Conservation (phyloP, 2,113 vertebrate genomes). For the Epinephelus fuscoguttatus region DNA sequence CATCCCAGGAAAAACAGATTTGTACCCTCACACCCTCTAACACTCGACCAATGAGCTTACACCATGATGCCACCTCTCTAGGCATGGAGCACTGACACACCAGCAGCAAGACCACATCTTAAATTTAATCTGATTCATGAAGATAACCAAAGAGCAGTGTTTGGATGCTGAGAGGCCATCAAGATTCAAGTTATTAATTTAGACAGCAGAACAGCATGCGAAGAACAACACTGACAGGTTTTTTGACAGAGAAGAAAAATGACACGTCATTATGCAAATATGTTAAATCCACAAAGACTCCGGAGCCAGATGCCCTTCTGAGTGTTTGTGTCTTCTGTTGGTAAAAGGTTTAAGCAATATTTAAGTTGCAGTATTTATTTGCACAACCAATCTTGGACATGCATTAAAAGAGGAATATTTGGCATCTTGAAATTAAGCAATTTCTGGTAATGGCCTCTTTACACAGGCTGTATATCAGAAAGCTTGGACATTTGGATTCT, state of each 20-base stretch:
- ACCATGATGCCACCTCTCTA: no score
- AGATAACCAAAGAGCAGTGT: neutral
- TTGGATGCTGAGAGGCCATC: neutral
- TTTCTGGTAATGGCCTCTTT: no score
- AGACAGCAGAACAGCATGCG: neutral
- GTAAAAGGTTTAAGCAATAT: neutral
- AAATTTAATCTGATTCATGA: neutral
- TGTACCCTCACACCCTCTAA: no score
- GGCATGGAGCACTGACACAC: no score
- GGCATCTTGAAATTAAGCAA: neutral
- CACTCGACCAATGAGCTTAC: no score
- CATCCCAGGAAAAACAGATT: no score
- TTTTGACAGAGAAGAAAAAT: constrained; percentile 23
- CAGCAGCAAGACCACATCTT: neutral
- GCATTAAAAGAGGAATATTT: neutral
- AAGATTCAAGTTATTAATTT: constrained; percentile 11
- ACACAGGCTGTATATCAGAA: neutral
- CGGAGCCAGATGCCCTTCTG: neutral
- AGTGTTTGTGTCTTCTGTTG: neutral
- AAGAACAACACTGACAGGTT: constrained; percentile 7
- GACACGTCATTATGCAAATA: constrained; percentile 4
- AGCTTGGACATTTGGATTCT: neutral
- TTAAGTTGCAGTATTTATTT: neutral
- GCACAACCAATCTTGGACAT: neutral
- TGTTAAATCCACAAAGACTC: neutral